Evolutionary conservation across 2,797 vertebrate genomes (phyloP), one percentile per base, ranked within the genome.

Genomic region (Setipinna tenuifilis): DNA sequence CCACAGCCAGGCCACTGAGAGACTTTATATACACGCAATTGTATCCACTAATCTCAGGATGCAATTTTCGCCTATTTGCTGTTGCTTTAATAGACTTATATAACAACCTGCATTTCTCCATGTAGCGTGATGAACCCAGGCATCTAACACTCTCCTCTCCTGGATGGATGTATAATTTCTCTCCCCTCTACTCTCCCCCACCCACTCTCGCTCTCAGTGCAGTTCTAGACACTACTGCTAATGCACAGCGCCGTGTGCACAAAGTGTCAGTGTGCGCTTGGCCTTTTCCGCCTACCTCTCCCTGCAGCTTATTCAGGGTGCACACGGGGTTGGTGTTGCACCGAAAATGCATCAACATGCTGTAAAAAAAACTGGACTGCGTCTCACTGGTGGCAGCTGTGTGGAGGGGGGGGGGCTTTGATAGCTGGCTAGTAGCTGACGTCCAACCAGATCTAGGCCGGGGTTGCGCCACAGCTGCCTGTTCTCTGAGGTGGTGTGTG

Each of bases 161-260:
- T 68, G 58, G 82, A 75, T 68, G 58, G 82, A 75, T 10, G 86
- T 87, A 86, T 85, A 10, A 86, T 86, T 88, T 84, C 85, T 81
- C 41, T 58, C 41, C 6, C 59, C 83, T 88, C 17, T 44, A 17
- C 71, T 35, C 68, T 41, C 31, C 75, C 87, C 86, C 86, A 88
- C 78, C 85, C 90, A 59, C 83, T 83, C 82, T 35, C 57, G 78
- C 86, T 80, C 21, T 85, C 83, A 48, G 21, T 83, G 86, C 89
- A 85, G 87, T 86, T 91, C 81, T 86, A 88, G 82, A 46, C 78
- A 87, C 87, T 85, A 84, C 84, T 88, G 80, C 91, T 88, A 91
- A 90, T 90, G 87, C 83, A 75, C 84, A 84, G 58, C 85, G 54
- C 82, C 82, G 86, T 85, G 50, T 83, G 50, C 35, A 25, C 58